Conservation (phyloP, 2,888 invertebrate genomes). For the Lepas anatifera region DNA sequence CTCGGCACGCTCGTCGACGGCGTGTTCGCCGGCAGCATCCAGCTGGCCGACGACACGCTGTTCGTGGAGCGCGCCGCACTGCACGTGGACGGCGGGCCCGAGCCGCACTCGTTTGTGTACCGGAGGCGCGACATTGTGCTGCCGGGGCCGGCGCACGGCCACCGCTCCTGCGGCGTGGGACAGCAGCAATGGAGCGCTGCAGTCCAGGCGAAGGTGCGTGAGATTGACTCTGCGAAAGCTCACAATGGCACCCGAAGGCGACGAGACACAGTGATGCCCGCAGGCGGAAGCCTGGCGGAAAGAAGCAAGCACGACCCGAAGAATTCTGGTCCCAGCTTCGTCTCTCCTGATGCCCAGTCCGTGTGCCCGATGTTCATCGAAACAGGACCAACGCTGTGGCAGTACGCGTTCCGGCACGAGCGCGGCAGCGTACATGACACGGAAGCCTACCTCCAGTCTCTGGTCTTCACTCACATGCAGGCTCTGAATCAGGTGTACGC, state of each 20-base stretch:
- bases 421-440: background rate
- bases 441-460: background rate
- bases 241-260: too few relatives aligned
- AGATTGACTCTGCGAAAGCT: too few relatives aligned
- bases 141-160: background rate
- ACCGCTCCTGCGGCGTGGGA: background rate
- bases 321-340: too few relatives aligned
- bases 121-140: background rate
- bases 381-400: background rate
- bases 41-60: background rate
- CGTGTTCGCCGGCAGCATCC: conserved; percentile 1
- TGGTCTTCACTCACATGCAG: background rate
- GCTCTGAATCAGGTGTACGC: background rate
- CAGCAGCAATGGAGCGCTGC: too few relatives aligned
- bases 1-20: background rate
- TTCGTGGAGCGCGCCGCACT: background rate
- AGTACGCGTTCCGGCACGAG: background rate
- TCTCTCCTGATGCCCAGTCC: too few relatives aligned
- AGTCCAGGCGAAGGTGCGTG: too few relatives aligned
- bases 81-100: background rate
- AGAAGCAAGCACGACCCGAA: too few relatives aligned
- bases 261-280: too few relatives aligned
- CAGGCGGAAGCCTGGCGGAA: too few relatives aligned
- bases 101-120: background rate
- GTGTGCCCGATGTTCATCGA: background rate